A percentile compares a stretch with the other conserved stretches of the same genome.
These are phyloP conservation scores for Chlorodrepanis virens DNA, from an alignment of 2,113 vertebrate species.

Conservation along the genomic window DNA sequence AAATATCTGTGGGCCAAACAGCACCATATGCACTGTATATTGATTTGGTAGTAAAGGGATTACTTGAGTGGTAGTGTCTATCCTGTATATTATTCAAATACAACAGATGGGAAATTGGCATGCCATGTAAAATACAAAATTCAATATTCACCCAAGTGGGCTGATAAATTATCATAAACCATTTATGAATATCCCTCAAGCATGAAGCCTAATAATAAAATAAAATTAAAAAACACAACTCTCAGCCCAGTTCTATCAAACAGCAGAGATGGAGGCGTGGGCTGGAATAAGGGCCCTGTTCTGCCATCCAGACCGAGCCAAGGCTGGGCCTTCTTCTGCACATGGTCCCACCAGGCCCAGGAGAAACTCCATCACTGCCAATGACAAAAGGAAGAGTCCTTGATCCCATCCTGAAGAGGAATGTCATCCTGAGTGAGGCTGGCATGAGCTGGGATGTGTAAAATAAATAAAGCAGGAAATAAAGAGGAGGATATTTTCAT, in stretches of 20 bases:
- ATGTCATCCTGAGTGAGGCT: not conserved
- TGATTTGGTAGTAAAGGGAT: conserved; percentile 69
- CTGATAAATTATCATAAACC: conserved; percentile 72
- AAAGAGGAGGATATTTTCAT: not conserved
- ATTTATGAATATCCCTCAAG: conserved; percentile 71
- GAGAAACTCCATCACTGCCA: not conserved
- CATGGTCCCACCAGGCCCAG: not conserved
- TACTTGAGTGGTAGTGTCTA: conserved; percentile 52
- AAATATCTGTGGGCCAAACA: conserved; percentile 54
- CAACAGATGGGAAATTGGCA: conserved; percentile 76
- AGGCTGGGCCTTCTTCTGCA: not conserved
- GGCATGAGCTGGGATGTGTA: not conserved
- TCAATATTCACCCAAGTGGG: conserved; percentile 71
- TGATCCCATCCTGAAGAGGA: not conserved
- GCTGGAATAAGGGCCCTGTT: not conserved
- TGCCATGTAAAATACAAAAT: conserved; percentile 65
- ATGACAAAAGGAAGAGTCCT: not conserved
- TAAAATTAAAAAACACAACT: conserved; percentile 54
- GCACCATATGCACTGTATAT: conserved; percentile 57
- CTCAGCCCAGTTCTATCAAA: conserved; percentile 10
- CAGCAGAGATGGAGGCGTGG: not conserved
- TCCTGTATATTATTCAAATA: conserved; percentile 69
- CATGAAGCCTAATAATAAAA: conserved; percentile 68
- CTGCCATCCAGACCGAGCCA: not conserved
- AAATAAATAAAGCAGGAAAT: not conserved